These are phyloP conservation scores for Sarcophaga bullata DNA, from an alignment of 1,140 invertebrate species.

Conservation along the genomic window DNA sequence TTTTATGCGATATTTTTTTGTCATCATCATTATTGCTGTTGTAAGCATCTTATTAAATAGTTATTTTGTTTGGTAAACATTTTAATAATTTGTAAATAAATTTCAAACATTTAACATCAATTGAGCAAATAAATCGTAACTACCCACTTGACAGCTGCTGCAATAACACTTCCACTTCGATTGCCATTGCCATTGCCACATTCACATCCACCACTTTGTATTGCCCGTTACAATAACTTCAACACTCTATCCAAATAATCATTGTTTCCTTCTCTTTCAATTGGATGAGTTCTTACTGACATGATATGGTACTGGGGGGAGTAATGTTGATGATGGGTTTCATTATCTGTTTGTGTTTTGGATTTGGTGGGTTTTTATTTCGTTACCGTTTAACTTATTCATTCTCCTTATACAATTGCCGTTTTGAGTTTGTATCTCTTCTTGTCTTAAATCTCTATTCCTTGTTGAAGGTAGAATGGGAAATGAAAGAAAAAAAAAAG, in stretches of 20 bases:
- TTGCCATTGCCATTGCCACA: neutral
- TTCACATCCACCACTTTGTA: neutral
- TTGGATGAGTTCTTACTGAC: too few species aligned
- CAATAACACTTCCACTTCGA: slow-evolving; percentile 11
- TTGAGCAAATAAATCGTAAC: slow-evolving; percentile 11
- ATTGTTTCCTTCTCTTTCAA: neutral
- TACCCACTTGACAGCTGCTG: slow-evolving; percentile 23
- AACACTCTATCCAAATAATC: too few species aligned
- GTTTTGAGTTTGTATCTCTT: slow-evolving; percentile 7
- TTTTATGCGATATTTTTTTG: too few species aligned
- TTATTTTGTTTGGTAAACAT: slow-evolving; percentile 14
- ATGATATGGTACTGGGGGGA: too few species aligned
- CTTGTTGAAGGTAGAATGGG: neutral
- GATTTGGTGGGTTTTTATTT: slow-evolving; percentile 18
- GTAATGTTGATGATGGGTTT: neutral
- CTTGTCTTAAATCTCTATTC: neutral
- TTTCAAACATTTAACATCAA: slow-evolving; percentile 17
- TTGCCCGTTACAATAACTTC: neutral
- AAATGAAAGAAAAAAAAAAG: too few species aligned
- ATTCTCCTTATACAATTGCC: neutral
- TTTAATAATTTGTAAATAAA: slow-evolving; percentile 22
- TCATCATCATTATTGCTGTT: neutral
- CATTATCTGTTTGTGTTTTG: neutral
- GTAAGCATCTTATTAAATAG: slow-evolving; percentile 5
- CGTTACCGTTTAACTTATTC: neutral